These are phyloP conservation scores for Nephrotoma flavescens DNA, from an alignment of 2,888 invertebrate species.

Conservation along the genomic window DNA sequence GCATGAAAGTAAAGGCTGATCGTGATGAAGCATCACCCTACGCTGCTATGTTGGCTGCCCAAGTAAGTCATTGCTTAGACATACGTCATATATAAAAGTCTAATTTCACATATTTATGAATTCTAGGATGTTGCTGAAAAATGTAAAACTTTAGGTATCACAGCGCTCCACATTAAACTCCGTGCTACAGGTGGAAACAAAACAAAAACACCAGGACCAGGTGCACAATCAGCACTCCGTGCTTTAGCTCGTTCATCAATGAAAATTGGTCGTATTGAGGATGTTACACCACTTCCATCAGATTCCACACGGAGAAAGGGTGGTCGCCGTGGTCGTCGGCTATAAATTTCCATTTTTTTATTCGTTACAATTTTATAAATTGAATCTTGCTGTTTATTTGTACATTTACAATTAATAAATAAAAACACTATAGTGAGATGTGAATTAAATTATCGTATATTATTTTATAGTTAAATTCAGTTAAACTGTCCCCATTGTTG, in stretches of 20 bases:
- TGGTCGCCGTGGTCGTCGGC: slow-evolving; percentile 96
- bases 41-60: slow-evolving; percentile 99
- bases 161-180: slow-evolving; percentile 94
- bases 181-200: slow-evolving; percentile 98
- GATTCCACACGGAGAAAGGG: slow-evolving; percentile 99
- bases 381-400: not conserved
- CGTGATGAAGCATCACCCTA: slow-evolving; percentile 99
- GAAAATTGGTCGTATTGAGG: slow-evolving; percentile 99
- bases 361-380: not conserved
- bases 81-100: not conserved
- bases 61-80: slow-evolving; percentile 40
- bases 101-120: slow-evolving; percentile 2
- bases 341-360: slow-evolving; percentile 46
- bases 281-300: slow-evolving; percentile 98
- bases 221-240: slow-evolving; percentile 93
- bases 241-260: slow-evolving; percentile 97
- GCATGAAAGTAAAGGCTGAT: slow-evolving; percentile 99
- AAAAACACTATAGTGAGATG: not conserved
- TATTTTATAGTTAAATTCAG: not conserved
- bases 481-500: too few species aligned
- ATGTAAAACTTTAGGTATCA: slow-evolving; percentile 93
- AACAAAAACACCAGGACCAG: slow-evolving; percentile 97
- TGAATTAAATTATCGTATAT: not conserved
- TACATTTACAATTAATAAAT: not conserved
- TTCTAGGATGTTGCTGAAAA: slow-evolving; percentile 93